A percentile compares a stretch with the other conserved stretches of the same genome.
Conservation (phyloP, 2,888 invertebrate species). For the Notocelia uddmanniana region DNA sequence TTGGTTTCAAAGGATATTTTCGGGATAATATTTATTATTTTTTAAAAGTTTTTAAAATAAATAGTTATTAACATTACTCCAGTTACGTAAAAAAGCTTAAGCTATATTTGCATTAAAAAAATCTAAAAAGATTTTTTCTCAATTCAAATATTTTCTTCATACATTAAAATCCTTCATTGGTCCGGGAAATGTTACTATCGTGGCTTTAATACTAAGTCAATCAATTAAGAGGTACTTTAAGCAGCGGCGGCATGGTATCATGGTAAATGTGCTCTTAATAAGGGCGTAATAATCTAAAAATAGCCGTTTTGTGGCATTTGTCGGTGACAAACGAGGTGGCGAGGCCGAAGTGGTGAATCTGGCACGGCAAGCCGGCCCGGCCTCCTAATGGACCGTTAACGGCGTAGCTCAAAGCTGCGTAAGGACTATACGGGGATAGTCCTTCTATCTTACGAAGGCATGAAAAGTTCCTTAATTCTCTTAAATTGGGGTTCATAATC, state of each 20-base stretch:
- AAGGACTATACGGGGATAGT: conserved; percentile 2
- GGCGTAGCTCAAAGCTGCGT: conserved; percentile 20
- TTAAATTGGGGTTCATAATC: not conserved
- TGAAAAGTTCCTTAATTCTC: not conserved
- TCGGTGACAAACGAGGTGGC: conserved; percentile 43
- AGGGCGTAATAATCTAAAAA: not conserved
- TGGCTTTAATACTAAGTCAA: not conserved
- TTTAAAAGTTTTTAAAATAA: no score
- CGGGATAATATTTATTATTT: no score
- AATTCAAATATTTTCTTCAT: no score
- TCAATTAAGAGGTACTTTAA: not conserved
- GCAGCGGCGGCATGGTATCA: no score
- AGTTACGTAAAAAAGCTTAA: no score
- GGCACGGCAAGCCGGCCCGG: conserved; percentile 6
- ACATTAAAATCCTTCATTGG: no score
- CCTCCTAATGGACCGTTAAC: conserved; percentile 36
- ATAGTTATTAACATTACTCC: no score
- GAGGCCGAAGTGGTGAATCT: conserved; percentile 34
- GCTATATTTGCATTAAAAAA: no score
- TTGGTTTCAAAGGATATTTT: no score
- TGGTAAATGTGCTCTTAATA: conserved; percentile 33
- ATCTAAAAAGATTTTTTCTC: no score
- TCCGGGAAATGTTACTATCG: not conserved
- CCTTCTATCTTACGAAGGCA: not conserved
- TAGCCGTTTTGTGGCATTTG: conserved; percentile 22